Percentiles rank a stretch among this genome's conserved stretches.
These are phyloP conservation scores for Trinorchestia longiramus DNA, from an alignment of 1,140 invertebrate species.

Conservation along the genomic window DNA sequence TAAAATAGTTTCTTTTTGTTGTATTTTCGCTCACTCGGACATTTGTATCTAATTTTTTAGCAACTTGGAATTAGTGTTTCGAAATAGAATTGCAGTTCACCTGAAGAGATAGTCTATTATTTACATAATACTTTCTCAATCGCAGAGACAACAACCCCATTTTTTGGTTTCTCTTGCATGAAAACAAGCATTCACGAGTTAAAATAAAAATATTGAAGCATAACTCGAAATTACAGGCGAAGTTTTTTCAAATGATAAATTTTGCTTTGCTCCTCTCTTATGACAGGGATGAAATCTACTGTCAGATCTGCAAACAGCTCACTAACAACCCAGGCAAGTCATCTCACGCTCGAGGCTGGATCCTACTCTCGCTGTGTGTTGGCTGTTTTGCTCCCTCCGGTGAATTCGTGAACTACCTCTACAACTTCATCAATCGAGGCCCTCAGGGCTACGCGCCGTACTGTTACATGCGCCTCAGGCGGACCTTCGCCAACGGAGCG, in stretches of 20 bases:
- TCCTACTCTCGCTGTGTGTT: constrained; percentile 95
- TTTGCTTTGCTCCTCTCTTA: background rate
- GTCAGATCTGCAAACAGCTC: constrained; percentile 98
- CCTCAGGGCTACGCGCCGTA: constrained; percentile 97
- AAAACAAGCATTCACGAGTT: background rate
- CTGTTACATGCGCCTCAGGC: constrained; percentile 93
- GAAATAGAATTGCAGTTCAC: background rate
- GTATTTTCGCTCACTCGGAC: background rate
- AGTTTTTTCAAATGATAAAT: background rate
- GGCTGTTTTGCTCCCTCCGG: constrained; percentile 98
- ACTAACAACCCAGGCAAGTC: constrained; percentile 96
- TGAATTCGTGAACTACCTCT: constrained; percentile 90
- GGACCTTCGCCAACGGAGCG: constrained; percentile 98
- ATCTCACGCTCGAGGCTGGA: constrained; percentile 97
- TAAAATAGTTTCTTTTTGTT: background rate
- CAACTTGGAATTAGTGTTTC: background rate
- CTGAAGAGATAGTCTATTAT: background rate
- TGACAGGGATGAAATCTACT: constrained; percentile 87
- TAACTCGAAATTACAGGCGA: background rate
- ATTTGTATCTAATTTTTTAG: background rate
- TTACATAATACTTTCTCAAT: background rate
- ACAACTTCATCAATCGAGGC: constrained; percentile 90
- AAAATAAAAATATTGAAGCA: background rate
- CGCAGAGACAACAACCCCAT: background rate
- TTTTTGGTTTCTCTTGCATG: background rate